A percentile compares a stretch with the other conserved stretches of the same genome.
Evolutionary conservation across 2,113 vertebrate species (phyloP).

Genomic region (Pungitius pungitius): DNA sequence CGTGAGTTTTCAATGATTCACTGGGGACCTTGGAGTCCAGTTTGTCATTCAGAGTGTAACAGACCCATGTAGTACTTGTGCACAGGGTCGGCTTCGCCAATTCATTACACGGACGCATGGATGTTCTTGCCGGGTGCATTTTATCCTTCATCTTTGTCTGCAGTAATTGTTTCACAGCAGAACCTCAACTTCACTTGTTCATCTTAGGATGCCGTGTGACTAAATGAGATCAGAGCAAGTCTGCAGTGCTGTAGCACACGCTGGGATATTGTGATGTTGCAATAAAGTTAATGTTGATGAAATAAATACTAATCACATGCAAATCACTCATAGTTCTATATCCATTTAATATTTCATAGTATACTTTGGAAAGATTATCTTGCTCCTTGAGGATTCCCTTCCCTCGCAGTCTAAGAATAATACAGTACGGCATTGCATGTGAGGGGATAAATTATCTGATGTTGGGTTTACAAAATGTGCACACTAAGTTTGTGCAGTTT

Average conservation of each 20-base stretch:
- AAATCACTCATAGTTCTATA: neutral
- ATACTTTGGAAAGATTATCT: neutral
- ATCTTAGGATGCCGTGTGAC: neutral
- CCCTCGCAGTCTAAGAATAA: neutral
- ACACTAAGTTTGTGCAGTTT: neutral
- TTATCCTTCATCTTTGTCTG: constrained; percentile 10
- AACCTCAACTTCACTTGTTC: constrained; percentile 6
- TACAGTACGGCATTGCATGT: neutral
- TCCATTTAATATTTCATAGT: neutral
- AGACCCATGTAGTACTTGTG: no score
- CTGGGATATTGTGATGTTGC: neutral
- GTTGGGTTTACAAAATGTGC: neutral
- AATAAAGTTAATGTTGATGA: neutral
- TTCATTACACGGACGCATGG: neutral
- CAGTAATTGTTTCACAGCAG: neutral
- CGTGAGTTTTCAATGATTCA: neutral
- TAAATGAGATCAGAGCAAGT: constrained; percentile 2
- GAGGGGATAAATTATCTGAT: no score
- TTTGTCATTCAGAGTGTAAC: neutral
- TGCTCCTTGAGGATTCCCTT: constrained; percentile 26
- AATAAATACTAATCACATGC: neutral
- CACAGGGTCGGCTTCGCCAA: neutral
- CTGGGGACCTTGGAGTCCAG: neutral
- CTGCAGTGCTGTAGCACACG: neutral
- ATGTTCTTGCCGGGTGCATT: neutral